Evolutionary conservation across 2,113 vertebrate genomes (phyloP), one percentile per base, ranked within the genome.

Genomic region (Panthera uncia): DNA sequence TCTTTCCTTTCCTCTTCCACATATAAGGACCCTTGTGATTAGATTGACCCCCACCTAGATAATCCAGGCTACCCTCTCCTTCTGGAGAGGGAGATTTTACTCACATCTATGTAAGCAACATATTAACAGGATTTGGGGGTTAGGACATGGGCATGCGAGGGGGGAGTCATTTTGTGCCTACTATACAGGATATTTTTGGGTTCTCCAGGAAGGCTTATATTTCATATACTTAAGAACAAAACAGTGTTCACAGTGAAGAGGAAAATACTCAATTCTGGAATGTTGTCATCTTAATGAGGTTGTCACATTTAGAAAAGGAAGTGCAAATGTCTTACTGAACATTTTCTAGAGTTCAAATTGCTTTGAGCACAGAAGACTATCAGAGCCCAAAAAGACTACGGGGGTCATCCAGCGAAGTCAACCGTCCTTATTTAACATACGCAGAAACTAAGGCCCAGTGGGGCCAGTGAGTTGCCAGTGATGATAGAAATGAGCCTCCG

Each of bases 211-310:
- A 87, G 31, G 0, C 52, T 74, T 93, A 29, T 57, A 11, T 66
- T 50, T 78, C 73, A 65, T 61, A 45, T 65, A 71, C n/a, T 94
- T 95, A 29, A 85, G 94, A 94, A 45, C 4, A 69, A 85, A 93
- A 87, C 6, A 48, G 12, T 74, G 29, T 89, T 91, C 9, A 23
- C 50, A 93, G 96, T 8, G 29, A 66, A 91, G 71, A 79, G 21
- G 12, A 65, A 93, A 95, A n/a, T 18, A 85, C 82, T 79, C 27
- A 83, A 31, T 85, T 93, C n/a, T 33, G 21, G 91, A 91, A 76
- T 84, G 79, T 36, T 87, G 0, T 71, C 83, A 94, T 84, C 81
- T 69, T 89, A 84, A 55, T 41, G 45, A 78, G 82, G 45, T 68
- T 84, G 68, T 84, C 55, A 92, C 38, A 82, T 79, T 55, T 29